phyloP scores from a whole-genome alignment of 2,888 invertebrate genomes.

The Chymomyza amoena region DNA sequence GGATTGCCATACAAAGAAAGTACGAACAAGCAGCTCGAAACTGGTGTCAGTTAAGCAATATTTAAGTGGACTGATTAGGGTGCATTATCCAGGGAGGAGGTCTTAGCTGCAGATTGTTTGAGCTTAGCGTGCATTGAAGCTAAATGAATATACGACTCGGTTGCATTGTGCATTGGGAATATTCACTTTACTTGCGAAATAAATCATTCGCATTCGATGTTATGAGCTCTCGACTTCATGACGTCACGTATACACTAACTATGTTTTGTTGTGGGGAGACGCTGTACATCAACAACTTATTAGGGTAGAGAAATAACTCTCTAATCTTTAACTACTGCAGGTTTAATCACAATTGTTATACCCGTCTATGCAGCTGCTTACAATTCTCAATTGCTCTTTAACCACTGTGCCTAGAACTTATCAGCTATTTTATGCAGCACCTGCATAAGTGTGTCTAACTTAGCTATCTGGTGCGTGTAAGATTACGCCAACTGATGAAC shows the following conservation, averaged over 20 bases:
- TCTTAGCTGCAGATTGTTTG: neutral
- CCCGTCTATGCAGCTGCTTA: neutral
- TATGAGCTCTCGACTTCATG: too few relatives aligned
- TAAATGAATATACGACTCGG: neutral
- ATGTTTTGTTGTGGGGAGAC: too few relatives aligned
- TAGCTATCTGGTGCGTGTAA: conserved; percentile 58
- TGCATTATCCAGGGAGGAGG: neutral
- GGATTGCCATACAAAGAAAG: neutral
- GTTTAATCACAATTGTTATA: too few relatives aligned
- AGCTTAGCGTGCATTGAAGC: neutral
- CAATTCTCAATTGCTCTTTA: neutral
- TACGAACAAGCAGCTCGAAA: neutral
- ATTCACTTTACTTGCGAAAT: too few relatives aligned
- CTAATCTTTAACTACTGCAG: too few relatives aligned
- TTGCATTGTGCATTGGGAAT: neutral
- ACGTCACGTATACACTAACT: too few relatives aligned
- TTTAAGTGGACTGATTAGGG: neutral
- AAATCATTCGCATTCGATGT: too few relatives aligned
- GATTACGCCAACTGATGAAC: conserved; percentile 46
- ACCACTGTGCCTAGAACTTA: conserved; percentile 19
- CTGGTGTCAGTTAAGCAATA: neutral
- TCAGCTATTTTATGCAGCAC: neutral
- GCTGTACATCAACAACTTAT: too few relatives aligned
- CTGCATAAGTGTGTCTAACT: conserved; percentile 35
- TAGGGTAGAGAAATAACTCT: too few relatives aligned